Conservation (phyloP, 2,797 vertebrate genomes). For the Mormyrops attenuatus region DNA sequence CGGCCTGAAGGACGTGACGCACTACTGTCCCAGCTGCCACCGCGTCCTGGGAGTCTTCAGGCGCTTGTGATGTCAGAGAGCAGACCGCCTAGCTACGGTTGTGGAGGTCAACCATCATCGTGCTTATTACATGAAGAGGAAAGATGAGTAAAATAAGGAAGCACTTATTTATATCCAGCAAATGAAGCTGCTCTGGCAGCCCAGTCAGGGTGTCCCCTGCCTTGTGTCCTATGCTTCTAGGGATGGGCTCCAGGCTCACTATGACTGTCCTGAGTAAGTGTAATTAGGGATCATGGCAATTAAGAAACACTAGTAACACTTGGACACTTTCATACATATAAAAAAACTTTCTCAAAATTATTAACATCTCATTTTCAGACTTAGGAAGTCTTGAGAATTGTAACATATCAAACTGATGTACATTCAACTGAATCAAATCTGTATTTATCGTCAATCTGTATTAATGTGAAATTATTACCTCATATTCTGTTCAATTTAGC, state of each 20-base stretch:
- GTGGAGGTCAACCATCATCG: not conserved
- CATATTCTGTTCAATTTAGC: not conserved
- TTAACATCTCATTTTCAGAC: not conserved
- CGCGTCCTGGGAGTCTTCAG: slow-evolving; percentile 62
- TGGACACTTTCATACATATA: not conserved
- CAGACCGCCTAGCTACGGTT: not conserved
- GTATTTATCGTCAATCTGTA: not conserved
- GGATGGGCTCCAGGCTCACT: not conserved
- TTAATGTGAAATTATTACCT: not conserved
- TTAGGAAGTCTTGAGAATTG: not conserved
- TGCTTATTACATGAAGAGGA: not conserved
- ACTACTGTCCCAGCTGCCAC: slow-evolving; percentile 68
- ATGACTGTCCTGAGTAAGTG: not conserved
- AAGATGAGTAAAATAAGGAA: not conserved
- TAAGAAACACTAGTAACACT: not conserved
- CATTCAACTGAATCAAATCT: not conserved
- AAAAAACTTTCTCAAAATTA: not conserved
- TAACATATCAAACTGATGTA: not conserved
- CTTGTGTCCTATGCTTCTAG: too few relatives aligned
- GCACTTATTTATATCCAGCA: not conserved
- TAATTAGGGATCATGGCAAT: not conserved
- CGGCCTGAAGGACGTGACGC: slow-evolving; percentile 68
- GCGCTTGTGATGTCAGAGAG: slow-evolving; percentile 53
- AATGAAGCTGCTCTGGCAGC: not conserved
- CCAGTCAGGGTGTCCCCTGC: not conserved